Percentiles rank a stretch among this genome's conserved stretches.
phyloP scores from a whole-genome alignment of 2,113 vertebrate genomes.

The Thalassoma bifasciatum region DNA sequence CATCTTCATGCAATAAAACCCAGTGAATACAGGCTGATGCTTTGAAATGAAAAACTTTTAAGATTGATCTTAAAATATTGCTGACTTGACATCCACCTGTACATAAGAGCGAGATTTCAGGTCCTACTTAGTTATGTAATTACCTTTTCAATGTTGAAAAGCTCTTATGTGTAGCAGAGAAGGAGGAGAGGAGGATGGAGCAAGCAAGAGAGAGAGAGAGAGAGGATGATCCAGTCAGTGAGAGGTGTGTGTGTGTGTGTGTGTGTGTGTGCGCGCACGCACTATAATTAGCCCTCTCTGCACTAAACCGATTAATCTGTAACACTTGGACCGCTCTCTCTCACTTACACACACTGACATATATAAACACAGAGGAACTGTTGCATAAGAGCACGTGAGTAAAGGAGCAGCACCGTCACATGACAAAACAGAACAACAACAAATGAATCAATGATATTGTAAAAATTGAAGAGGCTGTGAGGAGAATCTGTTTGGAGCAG shows the following conservation, averaged over 20 bases:
- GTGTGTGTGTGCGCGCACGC: not conserved
- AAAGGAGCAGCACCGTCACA: not conserved
- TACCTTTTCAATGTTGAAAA: not conserved
- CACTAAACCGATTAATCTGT: constrained; percentile 72
- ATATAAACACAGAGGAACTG: not conserved
- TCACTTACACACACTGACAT: constrained; percentile 25
- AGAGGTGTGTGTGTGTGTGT: constrained; percentile 44
- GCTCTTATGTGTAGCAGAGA: not conserved
- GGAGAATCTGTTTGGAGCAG: no score
- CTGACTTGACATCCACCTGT: not conserved
- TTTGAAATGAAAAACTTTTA: not conserved
- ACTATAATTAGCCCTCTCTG: constrained; percentile 71
- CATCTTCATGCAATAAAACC: not conserved
- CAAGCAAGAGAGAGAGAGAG: not conserved
- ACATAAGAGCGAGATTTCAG: not conserved
- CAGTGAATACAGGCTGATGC: not conserved
- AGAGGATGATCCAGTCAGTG: constrained; percentile 31
- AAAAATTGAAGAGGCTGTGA: not conserved
- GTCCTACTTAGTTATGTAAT: constrained; percentile 16
- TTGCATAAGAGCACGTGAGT: not conserved
- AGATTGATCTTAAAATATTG: constrained; percentile 24
- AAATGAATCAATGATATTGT: not conserved
- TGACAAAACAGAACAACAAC: not conserved
- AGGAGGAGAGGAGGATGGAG: not conserved
- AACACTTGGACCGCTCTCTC: constrained; percentile 32